Evolutionary conservation across 1,140 invertebrate species (phyloP).

Genomic region (Brachionus manjavacas): DNA sequence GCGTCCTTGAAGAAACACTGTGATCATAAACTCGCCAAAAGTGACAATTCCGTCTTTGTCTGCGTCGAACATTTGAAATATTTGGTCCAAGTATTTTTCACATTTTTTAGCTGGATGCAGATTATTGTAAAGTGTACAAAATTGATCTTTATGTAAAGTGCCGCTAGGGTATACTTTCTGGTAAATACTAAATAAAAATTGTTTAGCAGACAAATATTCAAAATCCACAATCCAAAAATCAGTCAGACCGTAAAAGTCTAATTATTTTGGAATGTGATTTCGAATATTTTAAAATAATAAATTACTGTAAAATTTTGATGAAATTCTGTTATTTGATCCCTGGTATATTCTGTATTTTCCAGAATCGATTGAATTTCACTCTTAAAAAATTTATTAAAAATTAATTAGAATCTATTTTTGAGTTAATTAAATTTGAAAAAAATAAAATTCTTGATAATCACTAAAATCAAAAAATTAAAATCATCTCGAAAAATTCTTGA

Average conservation of each 20-base stretch:
- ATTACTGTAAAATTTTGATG: constrained; percentile 34
- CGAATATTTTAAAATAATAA: background rate
- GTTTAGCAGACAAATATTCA: too few relatives aligned
- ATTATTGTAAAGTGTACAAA: constrained; percentile 26
- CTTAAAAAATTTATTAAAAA: background rate
- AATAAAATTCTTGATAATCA: too few relatives aligned
- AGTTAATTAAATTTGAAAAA: too few relatives aligned
- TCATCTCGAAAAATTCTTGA: too few relatives aligned
- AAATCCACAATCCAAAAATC: too few relatives aligned
- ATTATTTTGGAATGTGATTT: background rate
- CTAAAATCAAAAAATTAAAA: too few relatives aligned
- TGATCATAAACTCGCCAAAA: constrained; percentile 31
- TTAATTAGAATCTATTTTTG: background rate
- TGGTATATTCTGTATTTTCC: constrained; percentile 26
- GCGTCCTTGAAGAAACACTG: background rate
- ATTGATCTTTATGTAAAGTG: constrained; percentile 4
- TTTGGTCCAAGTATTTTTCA: background rate
- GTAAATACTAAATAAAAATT: background rate
- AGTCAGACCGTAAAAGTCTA: too few relatives aligned
- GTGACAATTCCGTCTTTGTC: constrained; percentile 21
- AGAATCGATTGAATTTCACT: constrained; percentile 28
- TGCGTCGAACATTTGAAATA: constrained; percentile 21
- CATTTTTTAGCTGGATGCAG: constrained; percentile 2
- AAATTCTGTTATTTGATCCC: constrained; percentile 21
- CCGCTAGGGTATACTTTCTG: constrained; percentile 32